Evolutionary conservation across 92 coral and sea anemone species (phyloP).

Genomic region (Phymanthus crucifer): DNA sequence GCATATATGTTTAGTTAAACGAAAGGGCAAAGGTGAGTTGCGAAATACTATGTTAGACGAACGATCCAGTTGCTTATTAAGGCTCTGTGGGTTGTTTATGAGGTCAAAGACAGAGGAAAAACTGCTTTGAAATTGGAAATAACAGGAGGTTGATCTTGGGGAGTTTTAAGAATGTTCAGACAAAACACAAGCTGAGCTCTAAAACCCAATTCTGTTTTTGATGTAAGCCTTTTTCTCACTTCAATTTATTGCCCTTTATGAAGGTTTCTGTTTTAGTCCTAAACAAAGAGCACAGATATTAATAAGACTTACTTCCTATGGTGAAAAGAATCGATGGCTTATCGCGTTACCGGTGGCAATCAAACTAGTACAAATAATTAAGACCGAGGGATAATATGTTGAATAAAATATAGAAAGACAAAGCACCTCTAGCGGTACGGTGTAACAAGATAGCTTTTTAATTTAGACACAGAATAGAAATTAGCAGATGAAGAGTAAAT

Average conservation of each 20-base stretch:
- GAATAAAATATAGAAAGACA: slow-evolving; percentile 40
- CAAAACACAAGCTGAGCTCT: background rate
- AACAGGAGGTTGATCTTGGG: background rate
- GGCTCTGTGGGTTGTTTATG: slow-evolving; percentile 3
- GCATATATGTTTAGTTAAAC: slow-evolving; percentile 28
- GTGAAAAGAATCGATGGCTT: slow-evolving; percentile 44
- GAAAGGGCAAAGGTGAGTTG: slow-evolving; percentile 50
- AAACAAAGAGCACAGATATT: slow-evolving; percentile 56
- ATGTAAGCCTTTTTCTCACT: slow-evolving; percentile 6
- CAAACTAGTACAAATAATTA: slow-evolving; percentile 67
- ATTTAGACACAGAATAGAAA: slow-evolving; percentile 37
- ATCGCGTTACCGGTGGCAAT: slow-evolving; percentile 68
- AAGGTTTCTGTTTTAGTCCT: slow-evolving; percentile 24
- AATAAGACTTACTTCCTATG: slow-evolving; percentile 49
- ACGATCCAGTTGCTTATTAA: background rate
- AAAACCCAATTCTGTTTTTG: background rate
- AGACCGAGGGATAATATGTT: slow-evolving; percentile 48
- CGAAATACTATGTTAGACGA: slow-evolving; percentile 7
- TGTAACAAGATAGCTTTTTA: slow-evolving; percentile 43
- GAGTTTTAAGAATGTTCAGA: background rate
- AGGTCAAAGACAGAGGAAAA: slow-evolving; percentile 14
- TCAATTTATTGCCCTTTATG: slow-evolving; percentile 12
- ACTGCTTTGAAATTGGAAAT: background rate
- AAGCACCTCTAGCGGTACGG: slow-evolving; percentile 26
- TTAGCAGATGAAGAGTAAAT: slow-evolving; percentile 31